These are phyloP conservation scores for Pomacea maculata DNA, from an alignment of 1,140 invertebrate species.

Conservation along the genomic window DNA sequence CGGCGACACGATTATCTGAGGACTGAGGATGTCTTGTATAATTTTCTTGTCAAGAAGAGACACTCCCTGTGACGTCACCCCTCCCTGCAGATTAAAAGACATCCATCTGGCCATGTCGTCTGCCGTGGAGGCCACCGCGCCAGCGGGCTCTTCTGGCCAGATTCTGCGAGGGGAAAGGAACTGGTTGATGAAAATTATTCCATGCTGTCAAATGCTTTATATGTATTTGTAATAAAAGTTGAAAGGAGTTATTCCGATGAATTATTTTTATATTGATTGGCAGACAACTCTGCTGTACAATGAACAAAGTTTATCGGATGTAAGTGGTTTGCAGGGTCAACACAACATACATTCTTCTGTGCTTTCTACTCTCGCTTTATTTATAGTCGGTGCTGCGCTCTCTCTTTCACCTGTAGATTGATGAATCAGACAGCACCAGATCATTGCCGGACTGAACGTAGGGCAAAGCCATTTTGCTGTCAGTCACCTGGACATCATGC, in stretches of 20 bases:
- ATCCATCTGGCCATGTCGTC: conserved; percentile 7
- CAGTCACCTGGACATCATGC: background rate
- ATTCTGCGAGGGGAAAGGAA: conserved; percentile 18
- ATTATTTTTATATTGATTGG: no score
- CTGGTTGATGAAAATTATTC: no score
- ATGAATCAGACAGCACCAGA: background rate
- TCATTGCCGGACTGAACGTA: conserved; percentile 4
- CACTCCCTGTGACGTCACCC: conserved; percentile 11
- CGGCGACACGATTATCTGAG: background rate
- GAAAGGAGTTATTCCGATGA: no score
- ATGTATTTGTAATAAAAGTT: no score
- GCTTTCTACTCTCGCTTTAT: no score
- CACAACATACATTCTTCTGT: no score
- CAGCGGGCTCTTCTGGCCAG: conserved; percentile 29
- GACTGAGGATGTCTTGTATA: conserved; percentile 5
- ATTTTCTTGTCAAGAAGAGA: background rate
- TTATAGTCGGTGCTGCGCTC: background rate
- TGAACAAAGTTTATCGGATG: no score
- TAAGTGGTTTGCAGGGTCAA: no score
- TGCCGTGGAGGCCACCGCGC: conserved; percentile 24
- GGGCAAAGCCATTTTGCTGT: conserved; percentile 8
- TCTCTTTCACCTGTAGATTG: background rate
- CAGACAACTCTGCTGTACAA: no score
- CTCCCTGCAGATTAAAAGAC: conserved; percentile 27
- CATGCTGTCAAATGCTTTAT: background rate